Percentiles rank a stretch among this genome's conserved stretches.
Evolutionary conservation across 2,888 invertebrate genomes (phyloP).

Genomic region (Bhutanitis thaidina): DNA sequence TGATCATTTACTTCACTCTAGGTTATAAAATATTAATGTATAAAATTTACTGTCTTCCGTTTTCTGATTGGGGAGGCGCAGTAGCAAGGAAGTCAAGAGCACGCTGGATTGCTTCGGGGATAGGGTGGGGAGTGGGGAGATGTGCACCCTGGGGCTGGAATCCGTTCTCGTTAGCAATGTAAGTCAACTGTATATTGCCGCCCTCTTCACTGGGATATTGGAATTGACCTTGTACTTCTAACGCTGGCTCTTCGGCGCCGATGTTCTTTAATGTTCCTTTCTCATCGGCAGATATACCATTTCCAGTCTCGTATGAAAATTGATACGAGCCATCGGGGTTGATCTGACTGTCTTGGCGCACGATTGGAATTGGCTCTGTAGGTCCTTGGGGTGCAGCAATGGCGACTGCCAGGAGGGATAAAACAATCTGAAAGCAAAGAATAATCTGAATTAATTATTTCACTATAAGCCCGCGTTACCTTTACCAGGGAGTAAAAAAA

Average conservation of each 20-base stretch:
- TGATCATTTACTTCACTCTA: constrained; percentile 21
- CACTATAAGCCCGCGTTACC: too few species aligned
- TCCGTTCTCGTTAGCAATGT: constrained; percentile 85
- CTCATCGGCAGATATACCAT: constrained; percentile 81
- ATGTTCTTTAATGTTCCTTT: constrained; percentile 75
- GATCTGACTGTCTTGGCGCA: constrained; percentile 74
- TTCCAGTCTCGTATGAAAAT: constrained; percentile 81
- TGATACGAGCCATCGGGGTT: constrained; percentile 81
- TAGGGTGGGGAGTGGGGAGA: constrained; percentile 83
- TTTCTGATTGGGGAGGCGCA: constrained; percentile 74
- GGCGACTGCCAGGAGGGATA: constrained; percentile 56
- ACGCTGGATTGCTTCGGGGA: constrained; percentile 84
- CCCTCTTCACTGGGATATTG: constrained; percentile 83
- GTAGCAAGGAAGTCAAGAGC: constrained; percentile 83
- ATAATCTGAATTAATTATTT: background rate
- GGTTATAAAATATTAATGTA: background rate
- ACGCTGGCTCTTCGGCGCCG: constrained; percentile 72
- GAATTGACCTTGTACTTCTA: constrained; percentile 81
- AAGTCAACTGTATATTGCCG: constrained; percentile 77
- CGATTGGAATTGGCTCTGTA: constrained; percentile 68
- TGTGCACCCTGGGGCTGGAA: constrained; percentile 83
- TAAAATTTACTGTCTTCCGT: constrained; percentile 19
- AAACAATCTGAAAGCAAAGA: constrained; percentile 50
- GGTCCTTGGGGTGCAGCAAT: constrained; percentile 59
- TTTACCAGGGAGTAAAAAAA: too few species aligned